These are phyloP conservation scores for Poeciliopsis gracilis DNA, from an alignment of 2,797 vertebrate species.

Conservation along the genomic window DNA sequence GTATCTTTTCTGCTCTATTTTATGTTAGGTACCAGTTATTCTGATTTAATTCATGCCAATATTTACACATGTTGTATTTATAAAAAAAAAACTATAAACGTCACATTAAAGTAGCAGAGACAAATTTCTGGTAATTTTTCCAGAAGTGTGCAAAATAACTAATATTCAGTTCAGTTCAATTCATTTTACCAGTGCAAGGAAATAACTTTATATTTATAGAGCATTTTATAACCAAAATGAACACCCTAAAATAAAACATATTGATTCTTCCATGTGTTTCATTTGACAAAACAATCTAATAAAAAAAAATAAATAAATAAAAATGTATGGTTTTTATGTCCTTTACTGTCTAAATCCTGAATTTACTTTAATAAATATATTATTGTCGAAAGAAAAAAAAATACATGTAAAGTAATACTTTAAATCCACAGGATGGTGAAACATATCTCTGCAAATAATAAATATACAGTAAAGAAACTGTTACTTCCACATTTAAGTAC, in stretches of 20 bases:
- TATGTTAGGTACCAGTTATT: constrained; percentile 42
- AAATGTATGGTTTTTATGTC: not conserved
- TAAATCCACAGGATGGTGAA: not conserved
- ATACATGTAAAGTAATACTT: not conserved
- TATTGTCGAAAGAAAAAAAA: not conserved
- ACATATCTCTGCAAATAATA: constrained; percentile 2
- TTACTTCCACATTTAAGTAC: constrained; percentile 32
- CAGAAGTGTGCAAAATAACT: constrained; percentile 11
- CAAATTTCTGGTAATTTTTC: constrained; percentile 10
- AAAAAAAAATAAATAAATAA: not conserved
- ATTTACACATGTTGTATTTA: constrained; percentile 22
- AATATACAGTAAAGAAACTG: not conserved
- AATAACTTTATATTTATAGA: not conserved
- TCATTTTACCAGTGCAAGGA: not conserved
- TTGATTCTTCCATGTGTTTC: not conserved
- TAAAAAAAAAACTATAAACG: not conserved
- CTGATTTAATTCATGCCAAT: constrained; percentile 58
- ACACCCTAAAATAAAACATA: constrained; percentile 2
- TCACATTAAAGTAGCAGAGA: not conserved
- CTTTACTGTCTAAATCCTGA: not conserved
- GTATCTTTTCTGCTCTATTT: constrained; percentile 56
- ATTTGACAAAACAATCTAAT: no score
- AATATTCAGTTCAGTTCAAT: not conserved
- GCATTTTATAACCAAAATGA: not conserved
- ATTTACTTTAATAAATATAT: not conserved